A percentile compares a stretch with the other conserved stretches of the same genome.
phyloP scores from a whole-genome alignment of 1,140 invertebrate species.

The Mactra quadrangularis region DNA sequence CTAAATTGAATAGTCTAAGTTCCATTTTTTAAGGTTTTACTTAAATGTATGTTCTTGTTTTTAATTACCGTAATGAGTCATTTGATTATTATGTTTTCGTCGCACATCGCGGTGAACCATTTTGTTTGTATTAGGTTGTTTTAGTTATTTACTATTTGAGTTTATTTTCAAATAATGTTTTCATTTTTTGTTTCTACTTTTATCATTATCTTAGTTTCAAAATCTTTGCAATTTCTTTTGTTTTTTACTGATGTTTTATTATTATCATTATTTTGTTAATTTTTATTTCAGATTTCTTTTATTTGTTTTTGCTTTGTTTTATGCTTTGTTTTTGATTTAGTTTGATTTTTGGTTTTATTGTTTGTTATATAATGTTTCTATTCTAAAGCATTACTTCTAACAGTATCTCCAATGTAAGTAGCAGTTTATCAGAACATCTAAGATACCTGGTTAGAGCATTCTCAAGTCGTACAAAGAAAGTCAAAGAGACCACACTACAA shows the following conservation, averaged over 20 bases:
- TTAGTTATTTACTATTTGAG: too few species aligned
- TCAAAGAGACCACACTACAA: constrained; percentile 79
- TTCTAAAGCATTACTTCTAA: background rate
- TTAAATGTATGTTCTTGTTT: too few species aligned
- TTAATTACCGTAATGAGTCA: too few species aligned
- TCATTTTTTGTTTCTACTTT: too few species aligned
- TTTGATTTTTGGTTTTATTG: constrained; percentile 1
- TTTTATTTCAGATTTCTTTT: background rate
- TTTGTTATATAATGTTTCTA: background rate
- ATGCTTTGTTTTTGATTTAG: background rate
- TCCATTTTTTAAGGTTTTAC: too few species aligned
- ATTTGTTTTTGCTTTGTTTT: background rate
- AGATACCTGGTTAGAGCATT: constrained; percentile 79
- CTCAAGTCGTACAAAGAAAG: constrained; percentile 78
- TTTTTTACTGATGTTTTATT: background rate
- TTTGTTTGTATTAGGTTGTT: too few species aligned
- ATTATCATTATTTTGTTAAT: background rate
- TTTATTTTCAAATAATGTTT: too few species aligned
- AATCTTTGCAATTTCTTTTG: background rate
- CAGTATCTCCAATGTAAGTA: constrained; percentile 79
- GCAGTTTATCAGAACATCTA: constrained; percentile 78
- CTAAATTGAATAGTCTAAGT: too few species aligned
- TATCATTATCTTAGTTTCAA: too few species aligned
- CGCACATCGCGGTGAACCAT: too few species aligned
- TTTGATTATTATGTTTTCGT: too few species aligned